A percentile compares a stretch with the other conserved stretches of the same genome.
phyloP scores from a whole-genome alignment of 2,797 vertebrate species.

The Nyctibius grandis region DNA sequence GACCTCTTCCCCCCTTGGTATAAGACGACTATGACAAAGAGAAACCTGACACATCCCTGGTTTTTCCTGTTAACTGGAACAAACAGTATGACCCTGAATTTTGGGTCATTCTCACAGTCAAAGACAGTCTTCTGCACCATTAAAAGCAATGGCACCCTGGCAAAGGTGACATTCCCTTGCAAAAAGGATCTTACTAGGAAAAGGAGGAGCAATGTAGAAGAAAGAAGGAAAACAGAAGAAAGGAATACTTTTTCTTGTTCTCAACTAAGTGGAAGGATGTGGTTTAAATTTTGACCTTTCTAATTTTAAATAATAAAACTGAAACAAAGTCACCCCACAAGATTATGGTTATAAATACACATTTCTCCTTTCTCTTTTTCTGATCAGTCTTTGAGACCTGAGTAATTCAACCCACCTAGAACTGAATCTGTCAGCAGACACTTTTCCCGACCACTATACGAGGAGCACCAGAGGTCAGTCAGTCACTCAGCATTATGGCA shows the following conservation, averaged over 20 bases:
- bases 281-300: not conserved
- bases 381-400: not conserved
- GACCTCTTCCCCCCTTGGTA: not conserved
- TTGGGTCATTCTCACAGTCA: not conserved
- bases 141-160: not conserved
- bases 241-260: not conserved
- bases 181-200: not conserved
- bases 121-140: not conserved
- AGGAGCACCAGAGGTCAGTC: not conserved
- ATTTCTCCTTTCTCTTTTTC: not conserved
- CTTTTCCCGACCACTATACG: not conserved
- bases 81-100: not conserved
- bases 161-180: not conserved
- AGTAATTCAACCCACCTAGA: not conserved
- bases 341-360: not conserved
- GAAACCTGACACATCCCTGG: not conserved
- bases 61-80: not conserved
- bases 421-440: not conserved
- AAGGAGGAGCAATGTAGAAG: not conserved
- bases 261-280: not conserved
- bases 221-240: not conserved
- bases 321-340: not conserved
- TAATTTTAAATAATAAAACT: not conserved
- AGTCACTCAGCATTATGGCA: not conserved
- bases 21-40: not conserved